Conservation (phyloP, 2,113 vertebrate genomes). For the Lepidothrix coronata region DNA sequence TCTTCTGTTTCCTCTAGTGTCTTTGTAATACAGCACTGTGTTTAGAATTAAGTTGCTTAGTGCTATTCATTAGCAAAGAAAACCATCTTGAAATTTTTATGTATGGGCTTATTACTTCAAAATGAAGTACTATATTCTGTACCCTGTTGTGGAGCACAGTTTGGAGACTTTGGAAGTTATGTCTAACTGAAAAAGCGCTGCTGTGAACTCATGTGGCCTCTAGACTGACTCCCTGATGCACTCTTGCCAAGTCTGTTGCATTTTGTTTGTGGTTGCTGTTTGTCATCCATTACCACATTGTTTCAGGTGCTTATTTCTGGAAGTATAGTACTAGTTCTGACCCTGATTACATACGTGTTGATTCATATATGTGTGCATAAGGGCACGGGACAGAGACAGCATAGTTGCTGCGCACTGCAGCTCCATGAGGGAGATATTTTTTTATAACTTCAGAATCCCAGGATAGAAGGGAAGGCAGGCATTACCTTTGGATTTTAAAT, state of each 20-base stretch:
- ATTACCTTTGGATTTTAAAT: not conserved
- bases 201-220: not conserved
- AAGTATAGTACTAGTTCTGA: not conserved
- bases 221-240: not conserved
- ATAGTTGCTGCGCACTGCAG: not conserved
- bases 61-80: not conserved
- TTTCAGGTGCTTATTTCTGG: not conserved
- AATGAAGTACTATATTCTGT: fast-evolving
- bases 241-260: not conserved
- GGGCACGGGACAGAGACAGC: not conserved
- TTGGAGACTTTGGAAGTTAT: not conserved
- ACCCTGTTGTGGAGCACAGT: not conserved
- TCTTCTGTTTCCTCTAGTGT: not conserved
- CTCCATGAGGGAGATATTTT: fast-evolving
- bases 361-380: not conserved
- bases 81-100: not conserved
- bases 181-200: not conserved
- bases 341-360: not conserved
- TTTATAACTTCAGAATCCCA: not conserved
- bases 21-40: not conserved
- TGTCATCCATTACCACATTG: not conserved
- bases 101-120: not conserved
- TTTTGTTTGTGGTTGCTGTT: not conserved
- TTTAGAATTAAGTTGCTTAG: not conserved
- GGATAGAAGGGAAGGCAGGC: not conserved